Conservation (phyloP, 2,888 invertebrate species). For the Ormia ochracea region DNA sequence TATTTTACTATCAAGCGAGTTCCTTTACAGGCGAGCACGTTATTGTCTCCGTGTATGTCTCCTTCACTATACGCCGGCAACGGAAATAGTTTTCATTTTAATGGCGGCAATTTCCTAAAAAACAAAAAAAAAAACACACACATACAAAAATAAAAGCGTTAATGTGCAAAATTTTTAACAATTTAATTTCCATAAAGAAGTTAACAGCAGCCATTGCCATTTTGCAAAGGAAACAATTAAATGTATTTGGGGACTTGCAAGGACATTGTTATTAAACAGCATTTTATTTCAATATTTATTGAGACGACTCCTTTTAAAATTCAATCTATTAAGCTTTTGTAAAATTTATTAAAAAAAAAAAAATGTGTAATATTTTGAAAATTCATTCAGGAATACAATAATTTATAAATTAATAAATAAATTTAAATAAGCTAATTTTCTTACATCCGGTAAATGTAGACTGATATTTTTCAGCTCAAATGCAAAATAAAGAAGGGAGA, state of each 20-base stretch:
- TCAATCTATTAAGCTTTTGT: too few relatives aligned
- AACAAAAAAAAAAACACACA: too few relatives aligned
- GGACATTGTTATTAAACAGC: not conserved
- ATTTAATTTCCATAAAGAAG: conserved; percentile 43
- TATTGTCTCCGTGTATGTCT: not conserved
- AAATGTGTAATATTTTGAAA: not conserved
- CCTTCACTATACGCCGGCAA: conserved; percentile 20
- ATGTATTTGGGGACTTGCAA: conserved; percentile 21
- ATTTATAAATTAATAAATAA: too few relatives aligned
- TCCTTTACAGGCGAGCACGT: not conserved
- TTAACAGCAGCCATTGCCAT: conserved; percentile 40
- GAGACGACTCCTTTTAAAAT: not conserved
- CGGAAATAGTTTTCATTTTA: conserved; percentile 62
- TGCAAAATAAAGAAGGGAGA: too few relatives aligned
- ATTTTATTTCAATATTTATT: not conserved
- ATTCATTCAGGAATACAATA: too few relatives aligned
- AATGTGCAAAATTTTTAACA: conserved; percentile 57
- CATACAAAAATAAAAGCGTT: too few relatives aligned
- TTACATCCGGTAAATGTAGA: too few relatives aligned
- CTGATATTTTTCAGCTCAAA: too few relatives aligned
- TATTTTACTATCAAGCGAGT: not conserved
- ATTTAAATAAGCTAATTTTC: too few relatives aligned
- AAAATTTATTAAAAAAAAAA: too few relatives aligned
- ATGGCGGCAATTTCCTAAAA: conserved; percentile 58
- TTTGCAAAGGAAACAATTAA: conserved; percentile 54